These are phyloP conservation scores for Zaprionus lineosus DNA, from an alignment of 2,888 invertebrate species.

Conservation along the genomic window DNA sequence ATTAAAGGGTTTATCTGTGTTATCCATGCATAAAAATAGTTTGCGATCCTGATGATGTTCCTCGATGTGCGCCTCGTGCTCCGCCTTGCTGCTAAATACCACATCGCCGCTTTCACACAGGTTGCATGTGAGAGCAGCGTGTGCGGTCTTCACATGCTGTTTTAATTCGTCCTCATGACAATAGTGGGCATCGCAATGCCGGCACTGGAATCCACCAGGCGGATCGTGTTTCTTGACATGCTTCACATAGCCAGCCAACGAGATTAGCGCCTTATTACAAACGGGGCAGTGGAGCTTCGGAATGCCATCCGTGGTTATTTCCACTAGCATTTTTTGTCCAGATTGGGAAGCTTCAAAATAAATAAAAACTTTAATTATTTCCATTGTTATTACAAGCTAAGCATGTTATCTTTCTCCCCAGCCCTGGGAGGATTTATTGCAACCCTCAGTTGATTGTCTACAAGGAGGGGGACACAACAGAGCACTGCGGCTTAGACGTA, in stretches of 20 bases:
- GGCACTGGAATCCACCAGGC: constrained; percentile 82
- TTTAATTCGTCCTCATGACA: constrained; percentile 77
- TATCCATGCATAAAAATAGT: constrained; percentile 80
- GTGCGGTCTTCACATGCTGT: constrained; percentile 72
- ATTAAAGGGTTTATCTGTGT: constrained; percentile 77
- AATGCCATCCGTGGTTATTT: constrained; percentile 80
- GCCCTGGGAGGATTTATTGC: constrained; percentile 1
- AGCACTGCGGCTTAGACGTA: constrained; percentile 31
- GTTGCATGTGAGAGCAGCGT: constrained; percentile 80
- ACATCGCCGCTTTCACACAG: constrained; percentile 72
- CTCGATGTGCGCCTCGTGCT: constrained; percentile 81
- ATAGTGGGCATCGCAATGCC: constrained; percentile 79
- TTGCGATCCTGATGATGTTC: constrained; percentile 81
- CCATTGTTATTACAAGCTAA: background rate
- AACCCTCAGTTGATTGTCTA: constrained; percentile 35
- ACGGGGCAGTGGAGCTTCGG: constrained; percentile 81
- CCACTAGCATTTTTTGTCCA: constrained; percentile 74
- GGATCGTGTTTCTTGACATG: constrained; percentile 82
- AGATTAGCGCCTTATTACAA: constrained; percentile 78
- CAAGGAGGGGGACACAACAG: constrained; percentile 12
- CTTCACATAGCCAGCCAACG: constrained; percentile 80
- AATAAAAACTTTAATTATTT: too few relatives aligned
- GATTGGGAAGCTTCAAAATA: constrained; percentile 48
- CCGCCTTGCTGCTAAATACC: constrained; percentile 69
- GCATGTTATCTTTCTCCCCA: background rate